Base-by-base conservation (phyloP, 1,140 invertebrate genomes). In the Drosophila serrata region DNA sequence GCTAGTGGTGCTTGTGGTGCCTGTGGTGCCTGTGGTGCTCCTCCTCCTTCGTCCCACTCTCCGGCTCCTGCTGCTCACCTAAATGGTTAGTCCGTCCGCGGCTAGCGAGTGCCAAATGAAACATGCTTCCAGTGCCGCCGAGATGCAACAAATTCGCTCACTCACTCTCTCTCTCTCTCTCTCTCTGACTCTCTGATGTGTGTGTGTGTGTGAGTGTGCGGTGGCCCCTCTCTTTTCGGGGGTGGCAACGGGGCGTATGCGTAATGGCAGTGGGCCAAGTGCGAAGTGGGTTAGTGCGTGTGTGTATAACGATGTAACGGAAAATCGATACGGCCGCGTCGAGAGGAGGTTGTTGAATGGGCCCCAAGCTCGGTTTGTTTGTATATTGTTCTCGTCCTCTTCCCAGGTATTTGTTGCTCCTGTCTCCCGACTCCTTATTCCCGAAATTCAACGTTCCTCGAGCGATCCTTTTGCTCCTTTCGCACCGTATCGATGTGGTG, bases 291-390 rank as follows among this genome's bases (percentile, higher is more conserved):
- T 88, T 87, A 88, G 65, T 78, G 81, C 84, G 85, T 86, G 82
- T 88, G 85, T 88, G 85, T 90, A 90, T 85, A 90, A 90, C 85
- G 78, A 81, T 73, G 68, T 90, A 85, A 85, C 78, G 85, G 81
- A 90, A 90, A 90, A 90, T 90, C 85, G 81, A 90, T 90, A 85
- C 6, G 55, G 48, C 77, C 39, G 46, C 79, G 60, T 65, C 46
- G 46, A 43, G 81, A 77, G 79, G 27, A 80, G 72, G 61, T 80
- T 90, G 81, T 84, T 84, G 82, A 84, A 82, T 88, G 80, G 58
- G 31, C 31, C 63, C 49, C 58, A 37, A 37, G 51, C 51, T 55
- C 51, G 33, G 33, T 67, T 61, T 67, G 46, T 75, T 65, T 65
- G 59, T 67, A 48, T 75, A 55, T 39, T 37, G 19, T n/a, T n/a